Evolutionary conservation across 64 coral and sea anemone genomes (phyloP).

Genomic region (Montipora sp.): DNA sequence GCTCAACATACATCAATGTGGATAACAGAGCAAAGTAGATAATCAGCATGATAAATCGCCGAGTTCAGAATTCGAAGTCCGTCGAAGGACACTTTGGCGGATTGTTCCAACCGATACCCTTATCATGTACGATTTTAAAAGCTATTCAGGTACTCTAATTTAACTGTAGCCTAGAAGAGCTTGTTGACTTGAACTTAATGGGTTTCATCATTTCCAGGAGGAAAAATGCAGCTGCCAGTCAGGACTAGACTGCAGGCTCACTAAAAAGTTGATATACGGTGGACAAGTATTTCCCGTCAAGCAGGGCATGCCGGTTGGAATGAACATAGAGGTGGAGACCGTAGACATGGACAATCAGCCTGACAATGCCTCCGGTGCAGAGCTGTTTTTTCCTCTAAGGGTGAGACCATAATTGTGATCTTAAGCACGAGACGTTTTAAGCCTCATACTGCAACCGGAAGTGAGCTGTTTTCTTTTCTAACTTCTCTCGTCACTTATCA

Average conservation of each 20-base stretch:
- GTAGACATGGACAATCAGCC: not conserved
- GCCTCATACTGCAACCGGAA: too few relatives aligned
- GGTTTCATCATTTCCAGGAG: not conserved
- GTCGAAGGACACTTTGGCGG: too few relatives aligned
- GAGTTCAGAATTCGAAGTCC: too few relatives aligned
- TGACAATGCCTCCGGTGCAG: not conserved
- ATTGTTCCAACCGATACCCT: too few relatives aligned
- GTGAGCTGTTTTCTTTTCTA: too few relatives aligned
- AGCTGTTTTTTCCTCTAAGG: not conserved
- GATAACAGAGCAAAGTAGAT: too few relatives aligned
- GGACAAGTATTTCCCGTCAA: not conserved
- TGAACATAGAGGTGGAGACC: constrained; percentile 1
- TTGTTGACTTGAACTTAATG: not conserved
- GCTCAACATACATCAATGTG: too few relatives aligned
- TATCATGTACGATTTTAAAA: too few relatives aligned
- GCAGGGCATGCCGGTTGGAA: constrained; percentile 12
- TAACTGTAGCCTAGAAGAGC: not conserved
- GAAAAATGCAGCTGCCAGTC: constrained; percentile 19
- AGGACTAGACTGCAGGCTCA: constrained; percentile 5
- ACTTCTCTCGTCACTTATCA: too few relatives aligned
- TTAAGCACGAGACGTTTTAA: too few relatives aligned
- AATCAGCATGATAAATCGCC: too few relatives aligned
- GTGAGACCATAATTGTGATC: not conserved
- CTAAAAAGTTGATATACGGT: constrained; percentile 1
- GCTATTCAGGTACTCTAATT: too few relatives aligned